phyloP scores from a whole-genome alignment of 2,888 invertebrate species.

The Phyllotreta striolata region DNA sequence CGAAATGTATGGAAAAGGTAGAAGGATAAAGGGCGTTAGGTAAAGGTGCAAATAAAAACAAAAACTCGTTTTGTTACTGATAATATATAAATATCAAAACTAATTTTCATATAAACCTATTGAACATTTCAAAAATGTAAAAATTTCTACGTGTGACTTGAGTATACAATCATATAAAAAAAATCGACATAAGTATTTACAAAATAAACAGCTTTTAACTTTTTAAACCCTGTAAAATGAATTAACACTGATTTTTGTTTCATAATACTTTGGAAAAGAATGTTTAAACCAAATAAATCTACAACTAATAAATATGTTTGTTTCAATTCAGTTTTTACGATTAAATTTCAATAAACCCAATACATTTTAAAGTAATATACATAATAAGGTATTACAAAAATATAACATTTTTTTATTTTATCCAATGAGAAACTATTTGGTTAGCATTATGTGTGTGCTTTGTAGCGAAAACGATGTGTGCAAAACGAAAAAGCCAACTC shows the following conservation, averaged over 20 bases:
- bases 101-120: slow-evolving; percentile 9
- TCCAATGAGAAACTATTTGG: too few relatives aligned
- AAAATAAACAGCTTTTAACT: slow-evolving; percentile 9
- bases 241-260: slow-evolving; percentile 1
- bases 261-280: slow-evolving; percentile 8
- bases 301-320: too few relatives aligned
- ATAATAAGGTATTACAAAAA: too few relatives aligned
- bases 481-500: too few relatives aligned
- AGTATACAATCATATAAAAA: neutral
- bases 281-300: too few relatives aligned
- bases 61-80: slow-evolving; percentile 5
- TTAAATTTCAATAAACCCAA: too few relatives aligned
- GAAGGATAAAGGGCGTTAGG: neutral
- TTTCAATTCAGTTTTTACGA: too few relatives aligned
- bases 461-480: too few relatives aligned
- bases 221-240: slow-evolving; percentile 11
- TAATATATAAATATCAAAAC: slow-evolving; percentile 15
- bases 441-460: too few relatives aligned
- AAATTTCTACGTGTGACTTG: neutral
- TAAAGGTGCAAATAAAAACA: slow-evolving; percentile 3
- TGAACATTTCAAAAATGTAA: slow-evolving; percentile 9
- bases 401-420: too few relatives aligned
- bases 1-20: too few relatives aligned
- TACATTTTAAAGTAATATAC: too few relatives aligned
- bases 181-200: slow-evolving; percentile 6